Evolutionary conservation across 2,888 invertebrate species (phyloP).

Genomic region (Tetragnatha montana): DNA sequence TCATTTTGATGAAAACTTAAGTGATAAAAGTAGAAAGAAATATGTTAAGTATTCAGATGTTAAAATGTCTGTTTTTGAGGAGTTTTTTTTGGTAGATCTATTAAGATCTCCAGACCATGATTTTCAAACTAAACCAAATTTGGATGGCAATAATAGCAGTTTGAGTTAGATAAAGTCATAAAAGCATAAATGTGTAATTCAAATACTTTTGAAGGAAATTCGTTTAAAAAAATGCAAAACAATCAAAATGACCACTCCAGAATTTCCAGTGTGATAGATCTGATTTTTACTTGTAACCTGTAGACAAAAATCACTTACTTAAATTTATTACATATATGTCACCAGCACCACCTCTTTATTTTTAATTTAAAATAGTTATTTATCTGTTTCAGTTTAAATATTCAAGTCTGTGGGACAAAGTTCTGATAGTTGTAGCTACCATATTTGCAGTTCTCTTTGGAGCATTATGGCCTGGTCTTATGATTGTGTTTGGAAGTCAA

Average conservation of each 20-base stretch:
- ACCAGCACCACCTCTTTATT: not conserved
- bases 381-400: conserved; percentile 43
- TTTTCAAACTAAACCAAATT: too few species aligned
- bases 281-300: not conserved
- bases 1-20: not conserved
- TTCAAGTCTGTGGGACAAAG: conserved; percentile 35
- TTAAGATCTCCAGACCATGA: too few species aligned
- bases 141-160: too few species aligned
- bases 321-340: not conserved
- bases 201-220: too few species aligned
- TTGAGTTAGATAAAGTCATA: too few species aligned
- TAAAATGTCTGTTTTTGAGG: too few species aligned
- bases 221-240: not conserved
- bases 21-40: not conserved
- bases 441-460: conserved; percentile 36
- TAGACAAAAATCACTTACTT: not conserved
- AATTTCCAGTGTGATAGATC: not conserved
- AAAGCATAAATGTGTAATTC: too few species aligned
- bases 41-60: not conserved
- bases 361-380: not conserved
- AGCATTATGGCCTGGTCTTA: conserved; percentile 24
- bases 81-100: too few species aligned
- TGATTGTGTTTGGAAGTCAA: conserved; percentile 34
- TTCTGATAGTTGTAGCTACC: conserved; percentile 20
- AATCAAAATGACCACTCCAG: not conserved